Percentiles rank a stretch among this genome's conserved stretches.
phyloP scores from a whole-genome alignment of 2,113 vertebrate species.

The Trematocara stigmaticum region DNA sequence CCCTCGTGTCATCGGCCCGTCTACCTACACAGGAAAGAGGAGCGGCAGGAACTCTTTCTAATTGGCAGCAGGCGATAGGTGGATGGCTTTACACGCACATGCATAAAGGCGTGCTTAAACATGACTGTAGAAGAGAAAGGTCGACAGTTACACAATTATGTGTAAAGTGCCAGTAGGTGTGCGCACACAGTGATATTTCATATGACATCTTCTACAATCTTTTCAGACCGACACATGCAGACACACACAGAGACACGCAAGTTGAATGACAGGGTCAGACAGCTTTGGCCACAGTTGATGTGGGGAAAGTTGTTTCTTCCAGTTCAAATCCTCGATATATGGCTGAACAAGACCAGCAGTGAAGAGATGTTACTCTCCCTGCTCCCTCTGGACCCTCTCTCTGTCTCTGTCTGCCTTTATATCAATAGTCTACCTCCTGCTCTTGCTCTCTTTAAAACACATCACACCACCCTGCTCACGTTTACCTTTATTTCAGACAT shows the following conservation, averaged over 20 bases:
- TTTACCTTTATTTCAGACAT: not conserved
- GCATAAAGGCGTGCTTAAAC: not conserved
- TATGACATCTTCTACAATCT: not conserved
- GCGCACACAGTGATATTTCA: not conserved
- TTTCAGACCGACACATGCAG: not conserved
- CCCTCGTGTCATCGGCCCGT: not conserved
- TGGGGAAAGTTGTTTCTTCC: constrained; percentile 22
- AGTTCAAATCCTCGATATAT: constrained; percentile 14
- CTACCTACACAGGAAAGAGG: not conserved
- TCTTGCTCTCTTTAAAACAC: not conserved
- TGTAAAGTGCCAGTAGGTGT: not conserved
- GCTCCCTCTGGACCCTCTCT: constrained; percentile 1
- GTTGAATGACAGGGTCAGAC: constrained; percentile 38
- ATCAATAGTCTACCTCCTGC: not conserved
- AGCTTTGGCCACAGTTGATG: constrained; percentile 16
- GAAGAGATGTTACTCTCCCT: not conserved
- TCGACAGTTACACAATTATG: not conserved
- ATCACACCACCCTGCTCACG: not conserved
- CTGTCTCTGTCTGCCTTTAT: not conserved
- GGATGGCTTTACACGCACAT: not conserved
- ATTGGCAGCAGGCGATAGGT: constrained; percentile 13
- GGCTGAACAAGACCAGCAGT: not conserved
- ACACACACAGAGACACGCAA: not conserved
- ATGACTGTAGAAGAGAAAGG: not conserved
- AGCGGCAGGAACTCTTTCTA: not conserved